Percentiles rank a stretch among this genome's conserved stretches.
Conservation (phyloP, 2,797 vertebrate genomes). For the Eupleurogrammus muticus region DNA sequence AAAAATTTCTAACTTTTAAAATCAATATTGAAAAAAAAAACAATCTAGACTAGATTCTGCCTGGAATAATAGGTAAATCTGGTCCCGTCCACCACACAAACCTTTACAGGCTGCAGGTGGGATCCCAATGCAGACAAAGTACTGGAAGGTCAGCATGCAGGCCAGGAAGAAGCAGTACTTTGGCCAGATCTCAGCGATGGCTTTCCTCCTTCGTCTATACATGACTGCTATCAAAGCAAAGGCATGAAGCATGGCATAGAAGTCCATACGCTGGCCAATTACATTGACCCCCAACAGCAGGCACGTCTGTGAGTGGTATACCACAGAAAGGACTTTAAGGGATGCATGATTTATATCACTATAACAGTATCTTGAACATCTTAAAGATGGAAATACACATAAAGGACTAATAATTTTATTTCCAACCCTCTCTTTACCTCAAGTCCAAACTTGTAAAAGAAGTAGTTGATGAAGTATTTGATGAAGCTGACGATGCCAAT, state of each 20-base stretch:
- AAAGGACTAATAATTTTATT: neutral
- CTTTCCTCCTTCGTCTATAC: conserved; percentile 94
- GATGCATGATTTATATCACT: neutral
- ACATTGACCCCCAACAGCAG: conserved; percentile 96
- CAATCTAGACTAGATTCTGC: neutral
- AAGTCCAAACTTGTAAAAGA: conserved; percentile 99
- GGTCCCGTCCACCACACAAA: conserved; percentile 53
- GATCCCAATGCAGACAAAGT: conserved; percentile 96
- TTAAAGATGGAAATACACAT: neutral
- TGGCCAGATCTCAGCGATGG: conserved; percentile 98
- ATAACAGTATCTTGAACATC: neutral
- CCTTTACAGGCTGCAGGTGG: conserved; percentile 96
- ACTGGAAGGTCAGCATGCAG: conserved; percentile 94
- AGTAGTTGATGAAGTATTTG: conserved; percentile 99
- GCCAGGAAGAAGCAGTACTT: conserved; percentile 98
- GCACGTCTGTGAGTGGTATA: conserved; percentile 86
- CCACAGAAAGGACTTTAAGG: conserved; percentile 2
- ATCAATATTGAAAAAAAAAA: neutral
- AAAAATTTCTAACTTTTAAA: no score
- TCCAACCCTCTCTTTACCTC: conserved; percentile 82
- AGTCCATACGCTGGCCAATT: conserved; percentile 98
- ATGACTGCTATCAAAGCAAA: conserved; percentile 92
- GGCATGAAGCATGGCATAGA: conserved; percentile 96
- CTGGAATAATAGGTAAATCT: neutral
- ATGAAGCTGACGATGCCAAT: conserved; percentile 91